phyloP scores from a whole-genome alignment of 2,113 vertebrate genomes.

The Lasiurus borealis region DNA sequence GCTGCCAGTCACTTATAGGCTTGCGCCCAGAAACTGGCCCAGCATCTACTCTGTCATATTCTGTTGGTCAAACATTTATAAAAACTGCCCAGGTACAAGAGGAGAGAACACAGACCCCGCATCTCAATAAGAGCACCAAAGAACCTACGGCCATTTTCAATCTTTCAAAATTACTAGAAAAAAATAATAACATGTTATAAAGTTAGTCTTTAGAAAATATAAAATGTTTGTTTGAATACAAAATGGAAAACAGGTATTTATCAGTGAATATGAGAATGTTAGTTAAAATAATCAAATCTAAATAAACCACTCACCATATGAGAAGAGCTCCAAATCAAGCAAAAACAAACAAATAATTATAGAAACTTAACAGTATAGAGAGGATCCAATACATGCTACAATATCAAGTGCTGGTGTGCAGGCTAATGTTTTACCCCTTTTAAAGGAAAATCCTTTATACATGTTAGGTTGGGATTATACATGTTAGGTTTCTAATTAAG shows the following conservation, averaged over 20 bases:
- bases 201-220: neutral
- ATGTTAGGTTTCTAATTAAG: conserved; percentile 65
- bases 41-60: neutral
- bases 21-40: neutral
- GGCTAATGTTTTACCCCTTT: conserved; percentile 67
- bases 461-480: conserved; percentile 49
- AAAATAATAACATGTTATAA: neutral
- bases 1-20: neutral
- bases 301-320: conserved; percentile 46
- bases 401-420: conserved; percentile 62
- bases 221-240: neutral
- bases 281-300: conserved; percentile 38
- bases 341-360: conserved; percentile 40
- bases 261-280: neutral
- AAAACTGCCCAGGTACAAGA: neutral
- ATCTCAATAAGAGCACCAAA: neutral
- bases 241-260: conserved; percentile 28
- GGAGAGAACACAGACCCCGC: neutral
- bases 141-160: neutral
- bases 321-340: conserved; percentile 14
- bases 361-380: conserved; percentile 50
- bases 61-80: conserved; percentile 1
- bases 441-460: conserved; percentile 45
- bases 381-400: neutral
- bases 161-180: neutral